Evolutionary conservation across 2,113 vertebrate species (phyloP).

Genomic region (Aix galericulata): DNA sequence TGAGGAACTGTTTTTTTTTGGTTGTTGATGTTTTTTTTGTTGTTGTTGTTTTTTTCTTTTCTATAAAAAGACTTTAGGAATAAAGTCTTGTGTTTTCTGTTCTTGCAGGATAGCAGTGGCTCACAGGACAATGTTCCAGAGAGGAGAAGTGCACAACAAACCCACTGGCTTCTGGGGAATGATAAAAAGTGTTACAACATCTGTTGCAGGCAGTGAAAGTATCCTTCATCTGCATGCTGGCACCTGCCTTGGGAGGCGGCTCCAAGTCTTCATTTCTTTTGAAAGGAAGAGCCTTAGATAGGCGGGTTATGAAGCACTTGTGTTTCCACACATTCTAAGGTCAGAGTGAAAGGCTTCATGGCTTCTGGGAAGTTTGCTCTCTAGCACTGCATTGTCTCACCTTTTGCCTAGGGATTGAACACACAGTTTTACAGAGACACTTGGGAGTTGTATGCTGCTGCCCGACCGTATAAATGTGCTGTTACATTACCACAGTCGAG

Average conservation of each 20-base stretch:
- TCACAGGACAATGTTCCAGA: conserved; percentile 95
- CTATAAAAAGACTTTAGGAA: background rate
- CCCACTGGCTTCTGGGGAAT: conserved; percentile 96
- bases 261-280: background rate
- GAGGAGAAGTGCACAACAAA: conserved; percentile 93
- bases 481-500: background rate
- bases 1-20: background rate
- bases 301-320: background rate
- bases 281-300: background rate
- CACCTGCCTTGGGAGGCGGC: background rate
- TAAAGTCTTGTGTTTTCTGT: conserved; percentile 45
- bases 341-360: background rate
- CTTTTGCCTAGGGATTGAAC: background rate
- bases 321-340: background rate
- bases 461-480: background rate
- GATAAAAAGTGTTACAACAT: conserved; percentile 97
- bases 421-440: background rate
- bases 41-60: background rate
- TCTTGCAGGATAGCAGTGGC: conserved; percentile 93
- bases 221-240: conserved; percentile 80
- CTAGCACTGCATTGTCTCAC: background rate
- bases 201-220: conserved; percentile 92
- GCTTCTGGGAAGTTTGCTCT: background rate
- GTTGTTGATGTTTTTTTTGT: background rate
- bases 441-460: background rate